These are phyloP conservation scores for Emydura subglobosa DNA, from an alignment of 2,113 vertebrate genomes.

Conservation along the genomic window DNA sequence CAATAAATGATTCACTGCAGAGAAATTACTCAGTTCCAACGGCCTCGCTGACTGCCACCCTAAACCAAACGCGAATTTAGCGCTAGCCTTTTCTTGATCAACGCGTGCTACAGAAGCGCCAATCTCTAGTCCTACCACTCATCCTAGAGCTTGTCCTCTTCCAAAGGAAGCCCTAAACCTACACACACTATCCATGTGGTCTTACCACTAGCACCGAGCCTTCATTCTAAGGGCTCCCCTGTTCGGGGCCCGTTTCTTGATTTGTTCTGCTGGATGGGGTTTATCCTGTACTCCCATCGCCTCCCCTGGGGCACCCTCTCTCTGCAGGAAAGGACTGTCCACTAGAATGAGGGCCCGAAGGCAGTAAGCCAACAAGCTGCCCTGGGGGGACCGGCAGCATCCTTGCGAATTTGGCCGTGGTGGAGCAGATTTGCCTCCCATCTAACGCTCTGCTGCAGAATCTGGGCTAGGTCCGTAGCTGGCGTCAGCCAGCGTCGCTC, in stretches of 20 bases:
- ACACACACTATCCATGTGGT: too few relatives aligned
- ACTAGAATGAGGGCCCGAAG: background rate
- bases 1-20: background rate
- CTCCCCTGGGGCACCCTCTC: too few relatives aligned
- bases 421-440: background rate
- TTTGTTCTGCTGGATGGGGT: background rate
- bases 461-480: background rate
- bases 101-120: fast-evolving
- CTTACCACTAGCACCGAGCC: background rate
- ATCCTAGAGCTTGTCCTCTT: background rate
- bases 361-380: background rate
- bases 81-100: background rate
- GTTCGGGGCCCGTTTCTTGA: background rate
- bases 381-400: background rate
- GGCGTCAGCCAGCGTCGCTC: background rate
- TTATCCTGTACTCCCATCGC: background rate
- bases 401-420: background rate
- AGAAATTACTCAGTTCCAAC: background rate
- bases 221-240: background rate
- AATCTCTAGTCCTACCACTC: background rate
- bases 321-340: background rate
- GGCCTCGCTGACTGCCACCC: background rate
- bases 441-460: background rate
- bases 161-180: background rate
- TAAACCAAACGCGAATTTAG: background rate